Evolutionary conservation across 2,113 vertebrate species (phyloP), one percentile per base, ranked within the genome.

Genomic region (Corythoichthys haematopterus): DNA sequence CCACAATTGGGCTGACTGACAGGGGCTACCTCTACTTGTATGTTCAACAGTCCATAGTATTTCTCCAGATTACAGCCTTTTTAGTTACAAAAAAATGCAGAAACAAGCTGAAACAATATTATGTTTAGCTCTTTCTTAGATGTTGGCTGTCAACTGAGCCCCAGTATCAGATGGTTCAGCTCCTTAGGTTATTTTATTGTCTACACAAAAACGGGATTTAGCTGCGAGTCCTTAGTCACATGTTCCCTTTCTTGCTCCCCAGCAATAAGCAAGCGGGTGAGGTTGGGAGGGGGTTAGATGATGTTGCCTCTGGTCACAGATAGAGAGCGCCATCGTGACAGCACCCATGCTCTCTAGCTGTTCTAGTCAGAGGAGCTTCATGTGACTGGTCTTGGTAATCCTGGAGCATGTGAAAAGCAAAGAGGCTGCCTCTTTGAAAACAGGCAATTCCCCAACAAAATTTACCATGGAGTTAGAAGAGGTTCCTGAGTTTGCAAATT

Each of bases 271-370:
- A 85, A 84, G 75, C 68, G 59, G 68, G 70, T 66, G 47, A 64
- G 75, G 38, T 61, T 68, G 65, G 3, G 28, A 13, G 33, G 28
- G 10, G 64, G 14, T 14, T 71, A 60, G 59, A 69, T 73, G 72
- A 74, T 70, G 72, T 71, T 79, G 78, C 85, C 86, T 66, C 69
- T 65, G 80, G 85, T 81, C 84, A 85, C 75, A 86, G 85, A 87
- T 90, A 84, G 82, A 87, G 85, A 83, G 83, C 70, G 70, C 81
- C 88, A 89, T 87, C 83, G 84, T 88, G 89, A 90, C 85, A 87
- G 76, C 77, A 79, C 85, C 79, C 82, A 82, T 76, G 83, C 83
- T 77, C 72, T 77, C 76, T 69, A 82, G 83, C 82, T 85, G 87
- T 90, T 87, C 79, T 79, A 79, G 84, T 78, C 78, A 55, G 74